Percentiles rank a stretch among this genome's conserved stretches.
Evolutionary conservation across 2,888 invertebrate species (phyloP).

Genomic region (Labia minor): DNA sequence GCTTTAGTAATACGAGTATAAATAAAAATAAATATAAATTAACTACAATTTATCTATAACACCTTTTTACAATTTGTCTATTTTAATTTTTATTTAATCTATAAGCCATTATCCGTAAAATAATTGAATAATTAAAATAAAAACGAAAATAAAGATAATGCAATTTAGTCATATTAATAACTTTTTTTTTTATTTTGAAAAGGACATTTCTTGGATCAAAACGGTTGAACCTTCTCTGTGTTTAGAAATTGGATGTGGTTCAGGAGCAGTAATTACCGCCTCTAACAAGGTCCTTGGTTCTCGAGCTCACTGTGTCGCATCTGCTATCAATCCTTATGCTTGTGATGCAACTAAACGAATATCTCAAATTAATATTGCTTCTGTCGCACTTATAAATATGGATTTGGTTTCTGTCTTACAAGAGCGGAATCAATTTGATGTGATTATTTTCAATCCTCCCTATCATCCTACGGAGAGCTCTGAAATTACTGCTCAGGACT

Average conservation of each 20-base stretch:
- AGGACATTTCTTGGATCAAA: conserved; percentile 53
- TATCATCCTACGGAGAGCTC: conserved; percentile 80
- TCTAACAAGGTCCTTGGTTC: conserved; percentile 49
- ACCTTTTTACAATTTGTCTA: no score
- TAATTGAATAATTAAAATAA: no score
- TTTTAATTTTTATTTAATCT: no score
- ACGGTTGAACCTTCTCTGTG: conserved; percentile 50
- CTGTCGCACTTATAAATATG: conserved; percentile 52
- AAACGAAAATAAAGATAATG: no score
- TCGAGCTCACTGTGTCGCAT: conserved; percentile 50
- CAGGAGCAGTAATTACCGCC: conserved; percentile 82
- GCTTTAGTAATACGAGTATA: no score
- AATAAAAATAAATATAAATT: no score
- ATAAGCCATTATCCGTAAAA: no score
- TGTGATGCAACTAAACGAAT: conserved; percentile 61
- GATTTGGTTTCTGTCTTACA: conserved; percentile 50
- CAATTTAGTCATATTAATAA: no score
- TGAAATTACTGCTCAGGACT: conserved; percentile 47
- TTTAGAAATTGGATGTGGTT: conserved; percentile 87
- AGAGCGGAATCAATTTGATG: conserved; percentile 53
- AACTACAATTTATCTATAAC: no score
- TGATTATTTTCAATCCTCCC: conserved; percentile 94
- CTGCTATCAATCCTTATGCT: conserved; percentile 78
- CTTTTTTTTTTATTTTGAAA: no score
- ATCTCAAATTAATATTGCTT: conserved; percentile 52